phyloP scores from a whole-genome alignment of 2,797 vertebrate species.

The Meriones psammophilus region DNA sequence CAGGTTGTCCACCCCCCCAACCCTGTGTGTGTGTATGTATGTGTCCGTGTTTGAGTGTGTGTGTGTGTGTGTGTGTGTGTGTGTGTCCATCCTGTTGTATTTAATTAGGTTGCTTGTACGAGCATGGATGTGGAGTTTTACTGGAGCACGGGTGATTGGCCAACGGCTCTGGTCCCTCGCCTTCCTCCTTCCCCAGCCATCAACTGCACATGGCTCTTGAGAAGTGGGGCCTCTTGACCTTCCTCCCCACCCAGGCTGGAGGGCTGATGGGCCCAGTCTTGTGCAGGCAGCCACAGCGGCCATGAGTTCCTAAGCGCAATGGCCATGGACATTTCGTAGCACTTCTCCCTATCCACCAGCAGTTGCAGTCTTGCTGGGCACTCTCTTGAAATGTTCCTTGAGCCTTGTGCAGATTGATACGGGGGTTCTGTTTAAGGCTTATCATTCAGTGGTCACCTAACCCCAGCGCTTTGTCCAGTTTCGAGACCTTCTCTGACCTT shows the following conservation, averaged over 20 bases:
- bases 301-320: background rate
- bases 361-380: background rate
- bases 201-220: background rate
- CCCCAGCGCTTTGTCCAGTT: background rate
- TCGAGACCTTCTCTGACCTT: background rate
- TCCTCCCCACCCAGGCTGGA: background rate
- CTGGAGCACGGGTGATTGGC: background rate
- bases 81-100: background rate
- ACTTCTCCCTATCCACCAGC: background rate
- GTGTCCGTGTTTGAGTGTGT: background rate
- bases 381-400: background rate
- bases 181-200: background rate
- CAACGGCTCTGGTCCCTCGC: background rate
- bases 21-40: background rate
- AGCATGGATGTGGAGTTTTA: background rate
- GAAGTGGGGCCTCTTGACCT: background rate
- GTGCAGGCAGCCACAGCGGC: background rate
- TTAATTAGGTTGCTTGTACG: background rate
- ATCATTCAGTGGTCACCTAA: background rate
- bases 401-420: background rate
- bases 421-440: background rate
- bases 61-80: background rate
- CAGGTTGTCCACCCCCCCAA: background rate
- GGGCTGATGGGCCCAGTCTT: background rate
- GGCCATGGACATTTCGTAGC: background rate